phyloP scores from a whole-genome alignment of 2,113 vertebrate species.

The Alectura lathami region DNA sequence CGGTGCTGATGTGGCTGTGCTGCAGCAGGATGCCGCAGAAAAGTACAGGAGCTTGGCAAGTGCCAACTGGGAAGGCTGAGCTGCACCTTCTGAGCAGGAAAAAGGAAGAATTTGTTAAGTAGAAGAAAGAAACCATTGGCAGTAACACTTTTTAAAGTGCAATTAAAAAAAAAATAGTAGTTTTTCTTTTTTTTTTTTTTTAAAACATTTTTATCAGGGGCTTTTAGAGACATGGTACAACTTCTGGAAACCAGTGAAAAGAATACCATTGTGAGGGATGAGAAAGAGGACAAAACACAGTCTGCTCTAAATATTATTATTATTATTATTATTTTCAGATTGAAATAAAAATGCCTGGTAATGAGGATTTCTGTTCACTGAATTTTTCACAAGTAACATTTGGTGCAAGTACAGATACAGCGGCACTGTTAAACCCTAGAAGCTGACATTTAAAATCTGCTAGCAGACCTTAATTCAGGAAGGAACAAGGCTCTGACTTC shows the following conservation, averaged over 20 bases:
- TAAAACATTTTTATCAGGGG: rapidly evolving
- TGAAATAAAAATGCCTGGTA: background rate
- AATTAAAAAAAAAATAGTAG: background rate
- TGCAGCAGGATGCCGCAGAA: rapidly evolving
- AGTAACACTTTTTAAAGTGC: background rate
- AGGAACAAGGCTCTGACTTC: background rate
- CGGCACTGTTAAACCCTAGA: background rate
- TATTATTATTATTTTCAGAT: background rate
- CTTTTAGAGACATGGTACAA: background rate
- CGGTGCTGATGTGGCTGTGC: rapidly evolving
- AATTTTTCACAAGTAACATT: background rate
- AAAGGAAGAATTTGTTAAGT: background rate
- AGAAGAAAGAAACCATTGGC: background rate
- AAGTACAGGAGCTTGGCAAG: background rate
- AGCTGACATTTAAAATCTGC: background rate
- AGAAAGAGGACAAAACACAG: background rate
- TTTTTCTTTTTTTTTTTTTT: background rate
- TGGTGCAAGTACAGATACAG: background rate
- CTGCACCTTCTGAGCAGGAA: background rate
- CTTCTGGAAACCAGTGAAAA: background rate
- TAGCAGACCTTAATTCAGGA: background rate
- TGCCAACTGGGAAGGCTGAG: background rate
- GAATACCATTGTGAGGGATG: background rate
- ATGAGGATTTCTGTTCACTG: background rate
- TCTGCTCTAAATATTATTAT: background rate